These are phyloP conservation scores for Leptoteleia sp. DNA, from an alignment of 1,140 invertebrate species.

Conservation along the genomic window DNA sequence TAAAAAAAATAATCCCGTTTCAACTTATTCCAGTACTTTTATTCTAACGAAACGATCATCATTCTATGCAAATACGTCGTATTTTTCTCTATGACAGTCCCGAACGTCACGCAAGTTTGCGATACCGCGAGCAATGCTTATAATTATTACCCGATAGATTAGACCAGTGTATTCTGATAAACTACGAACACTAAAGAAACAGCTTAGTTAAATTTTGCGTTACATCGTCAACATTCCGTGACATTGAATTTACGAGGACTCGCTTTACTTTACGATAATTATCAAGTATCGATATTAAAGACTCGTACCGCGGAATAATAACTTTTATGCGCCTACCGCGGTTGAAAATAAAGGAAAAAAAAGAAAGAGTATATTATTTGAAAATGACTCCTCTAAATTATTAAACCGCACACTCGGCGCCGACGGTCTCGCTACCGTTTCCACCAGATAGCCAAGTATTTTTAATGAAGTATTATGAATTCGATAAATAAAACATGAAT, in stretches of 20 bases:
- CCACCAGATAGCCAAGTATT: too few relatives aligned
- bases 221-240: constrained; percentile 12
- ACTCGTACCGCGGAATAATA: neutral
- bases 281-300: neutral
- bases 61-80: constrained; percentile 25
- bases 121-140: constrained; percentile 22
- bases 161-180: constrained; percentile 37
- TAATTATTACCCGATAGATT: constrained; percentile 48
- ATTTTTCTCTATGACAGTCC: constrained; percentile 29
- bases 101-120: constrained; percentile 34
- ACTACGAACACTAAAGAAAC: constrained; percentile 9
- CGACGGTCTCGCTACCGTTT: too few relatives aligned
- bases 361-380: too few relatives aligned
- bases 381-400: too few relatives aligned
- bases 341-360: too few relatives aligned
- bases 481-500: constrained; percentile 26
- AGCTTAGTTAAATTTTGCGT: neutral
- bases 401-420: too few relatives aligned
- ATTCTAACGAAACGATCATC: constrained; percentile 14
- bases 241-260: constrained; percentile 21
- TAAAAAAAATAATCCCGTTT: too few relatives aligned
- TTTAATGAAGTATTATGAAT: constrained; percentile 26
- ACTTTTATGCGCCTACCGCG: too few relatives aligned
- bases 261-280: constrained; percentile 22
- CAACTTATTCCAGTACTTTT: constrained; percentile 1